Evolutionary conservation across 2,113 vertebrate genomes (phyloP).

Genomic region (Alectura lathami): DNA sequence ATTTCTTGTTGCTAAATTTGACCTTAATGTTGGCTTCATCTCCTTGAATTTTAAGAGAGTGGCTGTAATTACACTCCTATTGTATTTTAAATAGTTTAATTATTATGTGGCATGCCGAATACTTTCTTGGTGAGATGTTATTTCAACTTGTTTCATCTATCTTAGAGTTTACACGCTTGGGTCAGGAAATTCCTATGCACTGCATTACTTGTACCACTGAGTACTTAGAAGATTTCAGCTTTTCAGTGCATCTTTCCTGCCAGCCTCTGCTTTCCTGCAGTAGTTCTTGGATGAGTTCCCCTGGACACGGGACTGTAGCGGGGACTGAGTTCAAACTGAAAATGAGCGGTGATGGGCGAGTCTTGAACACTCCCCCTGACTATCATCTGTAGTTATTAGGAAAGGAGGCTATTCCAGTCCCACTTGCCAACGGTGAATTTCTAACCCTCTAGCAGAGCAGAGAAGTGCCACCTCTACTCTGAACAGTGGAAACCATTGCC

Average conservation of each 20-base stretch:
- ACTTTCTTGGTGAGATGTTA: not conserved
- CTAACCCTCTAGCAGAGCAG: not conserved
- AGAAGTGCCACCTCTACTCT: no score
- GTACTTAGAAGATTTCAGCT: not conserved
- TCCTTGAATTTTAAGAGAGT: not conserved
- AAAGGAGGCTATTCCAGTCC: not conserved
- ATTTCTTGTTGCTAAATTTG: not conserved
- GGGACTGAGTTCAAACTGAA: not conserved
- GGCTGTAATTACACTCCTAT: not conserved
- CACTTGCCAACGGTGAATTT: not conserved
- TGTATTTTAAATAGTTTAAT: conserved; percentile 17
- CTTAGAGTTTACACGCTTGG: not conserved
- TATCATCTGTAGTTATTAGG: not conserved
- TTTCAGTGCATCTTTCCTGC: not conserved
- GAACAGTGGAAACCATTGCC: not conserved
- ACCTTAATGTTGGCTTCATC: not conserved
- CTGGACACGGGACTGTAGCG: not conserved
- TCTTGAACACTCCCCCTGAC: not conserved
- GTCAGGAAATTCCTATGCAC: not conserved
- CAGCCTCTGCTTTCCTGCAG: not conserved
- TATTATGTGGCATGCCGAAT: not conserved
- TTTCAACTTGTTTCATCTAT: not conserved
- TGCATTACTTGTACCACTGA: not conserved
- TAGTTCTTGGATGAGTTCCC: not conserved
- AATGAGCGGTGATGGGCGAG: accelerated